Conservation (phyloP, 2,113 vertebrate genomes). For the Notarius lentiginosus region DNA sequence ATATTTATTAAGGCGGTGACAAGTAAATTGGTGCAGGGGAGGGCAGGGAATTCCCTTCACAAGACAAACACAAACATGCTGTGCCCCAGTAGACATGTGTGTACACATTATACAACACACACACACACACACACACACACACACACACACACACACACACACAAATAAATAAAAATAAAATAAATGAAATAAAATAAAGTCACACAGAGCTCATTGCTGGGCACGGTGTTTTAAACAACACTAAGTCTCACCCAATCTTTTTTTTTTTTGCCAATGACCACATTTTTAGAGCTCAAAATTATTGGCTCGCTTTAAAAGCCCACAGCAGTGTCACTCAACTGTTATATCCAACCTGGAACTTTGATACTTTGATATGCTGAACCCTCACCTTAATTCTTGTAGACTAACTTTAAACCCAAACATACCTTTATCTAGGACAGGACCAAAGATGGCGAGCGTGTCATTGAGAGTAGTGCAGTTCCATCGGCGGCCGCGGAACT, state of each 20-base stretch:
- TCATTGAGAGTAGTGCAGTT: conserved; percentile 93
- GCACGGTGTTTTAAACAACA: background rate
- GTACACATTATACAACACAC: background rate
- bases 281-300: background rate
- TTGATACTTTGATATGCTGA: background rate
- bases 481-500: conserved; percentile 94
- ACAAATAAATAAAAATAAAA: background rate
- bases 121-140: background rate
- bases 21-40: conserved; percentile 1
- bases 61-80: conserved; percentile 63
- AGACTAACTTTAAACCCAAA: background rate
- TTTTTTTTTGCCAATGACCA: background rate
- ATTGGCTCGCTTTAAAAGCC: background rate
- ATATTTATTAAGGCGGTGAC: background rate
- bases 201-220: conserved; percentile 20
- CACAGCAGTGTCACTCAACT: background rate
- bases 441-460: conserved; percentile 94
- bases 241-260: background rate
- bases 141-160: conserved; percentile 31
- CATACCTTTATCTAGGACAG: conserved; percentile 94
- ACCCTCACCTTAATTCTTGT: background rate
- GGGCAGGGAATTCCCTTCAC: conserved; percentile 69
- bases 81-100: conserved; percentile 55
- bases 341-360: background rate
- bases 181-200: background rate